A percentile compares a stretch with the other conserved stretches of the same genome.
Evolutionary conservation across 2,797 vertebrate species (phyloP).

Genomic region (Bradypodion pumilum): DNA sequence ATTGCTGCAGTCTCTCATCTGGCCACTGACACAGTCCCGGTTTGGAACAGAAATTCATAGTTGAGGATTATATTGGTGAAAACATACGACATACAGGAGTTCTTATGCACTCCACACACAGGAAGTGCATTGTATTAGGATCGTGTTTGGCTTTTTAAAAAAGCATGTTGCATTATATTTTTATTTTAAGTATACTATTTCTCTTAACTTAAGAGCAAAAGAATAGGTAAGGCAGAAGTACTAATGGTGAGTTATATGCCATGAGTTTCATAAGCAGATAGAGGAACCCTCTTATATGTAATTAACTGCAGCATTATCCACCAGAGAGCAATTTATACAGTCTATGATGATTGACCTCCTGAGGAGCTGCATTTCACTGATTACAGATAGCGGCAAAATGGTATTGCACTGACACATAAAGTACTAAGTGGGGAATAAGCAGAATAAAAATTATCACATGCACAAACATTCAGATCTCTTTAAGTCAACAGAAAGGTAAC

Average conservation of each 20-base stretch:
- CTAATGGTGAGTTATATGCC: conserved; percentile 47
- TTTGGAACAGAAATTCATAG: too few relatives aligned
- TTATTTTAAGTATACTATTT: background rate
- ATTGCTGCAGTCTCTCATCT: background rate
- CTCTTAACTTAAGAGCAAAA: conserved; percentile 33
- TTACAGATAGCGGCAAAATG: conserved; percentile 47
- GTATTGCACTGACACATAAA: conserved; percentile 55
- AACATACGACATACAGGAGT: too few relatives aligned
- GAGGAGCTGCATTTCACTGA: conserved; percentile 47
- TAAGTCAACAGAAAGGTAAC: background rate
- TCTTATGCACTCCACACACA: background rate
- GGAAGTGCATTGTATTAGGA: background rate
- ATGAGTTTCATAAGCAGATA: conserved; percentile 45
- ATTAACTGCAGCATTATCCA: conserved; percentile 56
- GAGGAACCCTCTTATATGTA: conserved; percentile 36
- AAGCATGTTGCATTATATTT: background rate
- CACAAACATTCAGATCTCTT: background rate
- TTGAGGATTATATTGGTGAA: too few relatives aligned
- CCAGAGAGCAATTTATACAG: conserved; percentile 41
- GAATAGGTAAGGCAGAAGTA: background rate
- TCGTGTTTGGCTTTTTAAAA: background rate
- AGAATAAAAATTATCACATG: background rate
- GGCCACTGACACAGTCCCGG: background rate
- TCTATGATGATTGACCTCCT: conserved; percentile 50
- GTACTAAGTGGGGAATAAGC: background rate